Base-by-base conservation (phyloP, 2,113 vertebrate genomes). In the Oreochromis tanganicae region DNA sequence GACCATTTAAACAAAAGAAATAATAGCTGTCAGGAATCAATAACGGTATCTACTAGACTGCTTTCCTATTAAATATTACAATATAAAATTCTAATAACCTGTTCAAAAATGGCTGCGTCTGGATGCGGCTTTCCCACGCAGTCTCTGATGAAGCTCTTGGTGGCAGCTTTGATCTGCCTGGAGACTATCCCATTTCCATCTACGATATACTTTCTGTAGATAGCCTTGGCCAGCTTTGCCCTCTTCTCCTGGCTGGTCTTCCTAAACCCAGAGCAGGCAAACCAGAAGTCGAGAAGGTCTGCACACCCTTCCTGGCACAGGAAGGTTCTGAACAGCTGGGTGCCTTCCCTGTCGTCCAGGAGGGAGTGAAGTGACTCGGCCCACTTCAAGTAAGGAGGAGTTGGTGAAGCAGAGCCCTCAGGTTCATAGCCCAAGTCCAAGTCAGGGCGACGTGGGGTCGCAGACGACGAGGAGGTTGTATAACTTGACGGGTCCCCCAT, bases 231-330 rank as follows among this genome's bases (percentile, higher is more conserved):
- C 92, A 99, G 95, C 92, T 98, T 99, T 38, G 97, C 95, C 95
- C 97, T 96, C 91, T 98, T 98, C 85, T 98, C 97, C 90, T 98
- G 0, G 93, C 97, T 93, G 96, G 97, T 96, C 91, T 99, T 98
- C 90, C 97, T 95, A 95, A 99, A 99, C 73, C 99, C 99, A 0
- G 97, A 98, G 95, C 99, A 99, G 36, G 98, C 99, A 17, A 99
- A 99, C 99, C 99, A 99, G 95, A 99, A 99, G 95, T 99, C 98
- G 84, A 99, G 96, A 81, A 99, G 95, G 94, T 99, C 98, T 0
- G 97, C 97, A 12, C 98, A 98, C 87, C 97, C 97, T 96, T 98
- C 98, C 94, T 98, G 97, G 87, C 96, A 97, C 91, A 99, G 96
- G 95, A 99, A 99, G 92, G 96, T 97, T 91, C 96, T 95, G 95